Evolutionary conservation across 2,888 invertebrate species (phyloP), one percentile per base, ranked within the genome.

Genomic region (Oscheius sp.): DNA sequence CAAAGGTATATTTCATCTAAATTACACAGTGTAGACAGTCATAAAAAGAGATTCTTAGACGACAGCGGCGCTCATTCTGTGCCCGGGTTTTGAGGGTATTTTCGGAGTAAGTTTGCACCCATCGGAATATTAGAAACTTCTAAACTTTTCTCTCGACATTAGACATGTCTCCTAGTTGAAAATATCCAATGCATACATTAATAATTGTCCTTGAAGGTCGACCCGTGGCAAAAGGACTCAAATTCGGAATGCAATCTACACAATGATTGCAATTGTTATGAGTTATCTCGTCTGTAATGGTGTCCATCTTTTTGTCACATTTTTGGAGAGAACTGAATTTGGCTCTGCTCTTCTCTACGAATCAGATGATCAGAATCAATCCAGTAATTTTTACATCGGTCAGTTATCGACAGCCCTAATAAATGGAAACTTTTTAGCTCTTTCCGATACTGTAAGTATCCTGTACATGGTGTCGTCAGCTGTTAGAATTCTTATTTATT

Each of bases 381-480:
- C 81, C 13, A 79, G 78, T 56, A 81, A 78, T 2, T 81, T 81
- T 56, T 81, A 81, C 64, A 81, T 81, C n/a, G 76, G 80, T 76
- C 16, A 21, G 43, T n/a, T 29, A 3, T 35, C 3, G 3, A 35
- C 9, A 3, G 5, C 35, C 35, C 9, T 6, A 35, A 35, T 3
- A 6, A 35, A 35, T 35, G 35, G 35, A 6, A n/a, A n/a, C 46
- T 46, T 49, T 78, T 64, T 66, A 80, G 78, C 78, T 13, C 74
- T 83, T 21, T 83, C 83, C 13, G 83, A 83, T 49, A 75, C 78
- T 5, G 83, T 83, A n/a, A 78, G 78, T 46, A 81, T 82, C 46
- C 77, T 74, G 61, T 83, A 83, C 68, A 80, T 83, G 82, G 74
- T 82, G 29, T 76, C 80, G 6, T 83, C 83, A 16, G 82, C 81